These are phyloP conservation scores for Orchestia grillus DNA, from an alignment of 1,140 invertebrate genomes.

Conservation along the genomic window DNA sequence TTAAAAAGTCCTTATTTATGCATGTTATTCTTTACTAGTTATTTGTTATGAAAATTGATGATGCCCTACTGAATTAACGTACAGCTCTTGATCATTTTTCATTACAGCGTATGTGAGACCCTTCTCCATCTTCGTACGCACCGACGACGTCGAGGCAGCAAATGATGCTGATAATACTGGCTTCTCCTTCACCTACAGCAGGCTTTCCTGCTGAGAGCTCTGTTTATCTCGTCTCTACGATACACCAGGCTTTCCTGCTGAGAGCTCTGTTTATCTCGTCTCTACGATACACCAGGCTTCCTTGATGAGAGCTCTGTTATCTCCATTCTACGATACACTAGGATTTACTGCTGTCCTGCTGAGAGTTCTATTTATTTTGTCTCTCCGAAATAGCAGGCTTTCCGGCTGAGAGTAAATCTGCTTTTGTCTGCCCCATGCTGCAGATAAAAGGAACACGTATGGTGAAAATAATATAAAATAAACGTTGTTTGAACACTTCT, in stretches of 20 bases:
- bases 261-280: not conserved
- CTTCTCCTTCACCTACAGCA: not conserved
- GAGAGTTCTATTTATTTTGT: too few relatives aligned
- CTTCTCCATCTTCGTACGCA: not conserved
- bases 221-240: not conserved
- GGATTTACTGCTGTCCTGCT: too few relatives aligned
- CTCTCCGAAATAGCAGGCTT: too few relatives aligned
- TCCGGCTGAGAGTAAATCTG: too few relatives aligned
- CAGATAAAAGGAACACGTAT: not conserved
- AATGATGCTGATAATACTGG: not conserved
- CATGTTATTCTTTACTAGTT: not conserved
- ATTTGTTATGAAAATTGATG: not conserved
- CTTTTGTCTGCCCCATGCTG: too few relatives aligned
- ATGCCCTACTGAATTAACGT: not conserved
- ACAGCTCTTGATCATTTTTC: not conserved
- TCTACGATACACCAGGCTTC: not conserved
- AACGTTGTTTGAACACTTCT: not conserved
- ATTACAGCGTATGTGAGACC: constrained; percentile 5
- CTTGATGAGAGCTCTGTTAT: too few relatives aligned
- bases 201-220: not conserved
- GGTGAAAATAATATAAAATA: not conserved
- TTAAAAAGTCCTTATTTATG: too few relatives aligned
- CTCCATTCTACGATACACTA: too few relatives aligned
- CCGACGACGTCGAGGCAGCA: not conserved
- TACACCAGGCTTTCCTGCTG: not conserved